Conservation (phyloP, 2,113 vertebrate species). For the Glaucidium brasilianum region DNA sequence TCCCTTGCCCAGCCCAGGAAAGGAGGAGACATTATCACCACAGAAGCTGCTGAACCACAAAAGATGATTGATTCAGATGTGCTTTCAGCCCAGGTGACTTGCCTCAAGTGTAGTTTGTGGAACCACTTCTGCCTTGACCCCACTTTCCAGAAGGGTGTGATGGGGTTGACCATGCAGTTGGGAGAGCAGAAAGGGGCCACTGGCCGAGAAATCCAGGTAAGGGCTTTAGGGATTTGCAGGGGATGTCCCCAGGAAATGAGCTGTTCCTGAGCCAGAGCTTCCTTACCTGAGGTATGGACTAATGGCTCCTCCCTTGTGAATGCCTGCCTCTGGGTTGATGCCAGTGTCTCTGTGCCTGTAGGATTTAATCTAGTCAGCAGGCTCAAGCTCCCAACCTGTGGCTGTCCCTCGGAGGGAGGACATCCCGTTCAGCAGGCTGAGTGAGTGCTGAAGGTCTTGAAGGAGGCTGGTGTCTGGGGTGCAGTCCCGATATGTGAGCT, state of each 20-base stretch:
- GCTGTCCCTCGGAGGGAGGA: not conserved
- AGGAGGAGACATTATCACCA: not conserved
- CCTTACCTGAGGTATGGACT: rapidly evolving
- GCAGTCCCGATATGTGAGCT: rapidly evolving
- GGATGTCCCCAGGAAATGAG: not conserved
- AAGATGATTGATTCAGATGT: not conserved
- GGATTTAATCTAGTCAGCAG: not conserved
- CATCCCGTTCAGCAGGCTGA: not conserved
- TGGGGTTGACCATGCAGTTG: rapidly evolving
- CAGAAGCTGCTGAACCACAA: not conserved
- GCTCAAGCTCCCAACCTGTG: not conserved
- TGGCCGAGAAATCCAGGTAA: not conserved
- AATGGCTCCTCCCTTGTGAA: not conserved
- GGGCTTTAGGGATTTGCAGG: not conserved
- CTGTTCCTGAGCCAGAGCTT: not conserved
- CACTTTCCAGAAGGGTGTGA: not conserved
- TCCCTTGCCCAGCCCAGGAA: not conserved
- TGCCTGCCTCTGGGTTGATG: not conserved
- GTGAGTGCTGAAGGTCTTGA: not conserved
- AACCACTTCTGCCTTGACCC: not conserved
- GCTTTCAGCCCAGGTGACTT: not conserved
- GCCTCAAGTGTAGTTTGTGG: rapidly evolving
- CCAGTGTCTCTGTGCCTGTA: not conserved
- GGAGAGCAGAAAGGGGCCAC: not conserved
- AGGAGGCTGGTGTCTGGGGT: not conserved